Evolutionary conservation across 2,797 vertebrate genomes (phyloP).

Genomic region (Knipowitschia caucasica): DNA sequence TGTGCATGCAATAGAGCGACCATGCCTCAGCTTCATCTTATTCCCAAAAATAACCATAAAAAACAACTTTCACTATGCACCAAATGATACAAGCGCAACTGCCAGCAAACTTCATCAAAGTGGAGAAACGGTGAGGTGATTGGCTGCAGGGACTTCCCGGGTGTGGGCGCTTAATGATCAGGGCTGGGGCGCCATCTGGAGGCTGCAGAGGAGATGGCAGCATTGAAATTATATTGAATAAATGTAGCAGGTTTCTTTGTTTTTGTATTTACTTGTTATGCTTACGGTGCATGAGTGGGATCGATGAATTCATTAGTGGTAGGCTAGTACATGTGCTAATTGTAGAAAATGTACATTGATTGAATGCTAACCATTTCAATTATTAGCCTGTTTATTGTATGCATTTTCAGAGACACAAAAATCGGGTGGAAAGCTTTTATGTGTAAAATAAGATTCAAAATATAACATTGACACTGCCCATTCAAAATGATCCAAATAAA

Average conservation of each 20-base stretch:
- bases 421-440: too few relatives aligned
- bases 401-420: too few relatives aligned
- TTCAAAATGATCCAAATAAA: background rate
- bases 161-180: constrained; percentile 15
- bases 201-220: constrained; percentile 27
- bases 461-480: too few relatives aligned
- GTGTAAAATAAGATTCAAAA: too few relatives aligned
- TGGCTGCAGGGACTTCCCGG: constrained; percentile 39
- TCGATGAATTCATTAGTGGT: too few relatives aligned
- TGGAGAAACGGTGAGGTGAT: constrained; percentile 39
- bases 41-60: background rate
- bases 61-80: background rate
- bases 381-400: too few relatives aligned
- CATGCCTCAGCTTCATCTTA: constrained; percentile 26
- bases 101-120: constrained; percentile 27
- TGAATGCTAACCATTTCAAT: too few relatives aligned
- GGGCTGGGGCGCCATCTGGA: constrained; percentile 41
- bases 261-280: too few relatives aligned
- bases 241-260: too few relatives aligned
- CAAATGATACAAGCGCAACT: background rate
- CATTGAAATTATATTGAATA: background rate
- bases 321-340: too few relatives aligned
- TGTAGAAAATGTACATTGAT: too few relatives aligned
- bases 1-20: background rate
- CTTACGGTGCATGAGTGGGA: too few relatives aligned